phyloP scores from a whole-genome alignment of 2,888 invertebrate species.

The Drosophila aldrichi region DNA sequence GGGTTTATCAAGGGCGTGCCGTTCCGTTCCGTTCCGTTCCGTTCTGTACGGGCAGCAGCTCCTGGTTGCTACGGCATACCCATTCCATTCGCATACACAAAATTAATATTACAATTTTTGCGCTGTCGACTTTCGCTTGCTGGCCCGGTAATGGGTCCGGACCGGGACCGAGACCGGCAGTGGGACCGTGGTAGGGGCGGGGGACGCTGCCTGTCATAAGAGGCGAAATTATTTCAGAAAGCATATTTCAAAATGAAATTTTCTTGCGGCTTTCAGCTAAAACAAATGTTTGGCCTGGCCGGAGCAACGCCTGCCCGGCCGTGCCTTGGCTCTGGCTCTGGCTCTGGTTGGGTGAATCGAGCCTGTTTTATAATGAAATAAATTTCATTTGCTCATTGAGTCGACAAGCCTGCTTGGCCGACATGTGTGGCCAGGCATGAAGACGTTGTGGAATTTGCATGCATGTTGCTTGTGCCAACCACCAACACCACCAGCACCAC shows the following conservation, averaged over 20 bases:
- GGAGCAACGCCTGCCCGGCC: slow-evolving; percentile 11
- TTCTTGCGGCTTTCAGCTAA: slow-evolving; percentile 76
- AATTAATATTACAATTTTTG: slow-evolving; percentile 80
- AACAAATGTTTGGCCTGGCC: slow-evolving; percentile 74
- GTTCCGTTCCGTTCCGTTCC: slow-evolving; percentile 20
- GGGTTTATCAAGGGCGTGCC: slow-evolving; percentile 58
- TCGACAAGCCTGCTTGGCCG: slow-evolving; percentile 67
- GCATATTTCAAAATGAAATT: slow-evolving; percentile 79
- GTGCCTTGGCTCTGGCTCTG: neutral
- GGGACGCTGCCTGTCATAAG: slow-evolving; percentile 53
- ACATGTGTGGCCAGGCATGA: slow-evolving; percentile 78
- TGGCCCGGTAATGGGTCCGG: slow-evolving; percentile 38
- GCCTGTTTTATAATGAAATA: slow-evolving; percentile 75
- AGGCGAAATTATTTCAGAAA: slow-evolving; percentile 76
- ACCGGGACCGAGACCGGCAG: neutral
- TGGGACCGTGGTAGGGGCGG: neutral
- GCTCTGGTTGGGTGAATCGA: slow-evolving; percentile 13
- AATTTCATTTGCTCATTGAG: slow-evolving; percentile 80
- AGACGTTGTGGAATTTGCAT: slow-evolving; percentile 78
- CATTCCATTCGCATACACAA: slow-evolving; percentile 55
- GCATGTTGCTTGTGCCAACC: slow-evolving; percentile 44
- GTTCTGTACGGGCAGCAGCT: neutral
- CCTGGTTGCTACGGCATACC: neutral
- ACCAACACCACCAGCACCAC: neutral
- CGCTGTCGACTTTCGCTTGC: slow-evolving; percentile 47